Conservation (phyloP, 1,140 invertebrate genomes). For the Brachionus manjavacas region DNA sequence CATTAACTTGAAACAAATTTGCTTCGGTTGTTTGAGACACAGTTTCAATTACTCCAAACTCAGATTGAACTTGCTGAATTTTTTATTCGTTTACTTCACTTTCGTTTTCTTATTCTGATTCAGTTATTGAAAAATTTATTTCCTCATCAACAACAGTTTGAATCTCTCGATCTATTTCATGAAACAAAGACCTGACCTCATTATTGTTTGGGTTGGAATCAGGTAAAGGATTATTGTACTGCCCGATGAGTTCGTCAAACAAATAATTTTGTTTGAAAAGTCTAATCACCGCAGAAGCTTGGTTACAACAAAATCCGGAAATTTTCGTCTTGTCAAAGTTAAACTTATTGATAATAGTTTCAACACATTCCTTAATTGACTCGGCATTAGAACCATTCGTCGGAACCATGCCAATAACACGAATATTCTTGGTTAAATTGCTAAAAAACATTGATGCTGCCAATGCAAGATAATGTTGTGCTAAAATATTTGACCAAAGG, state of each 20-base stretch:
- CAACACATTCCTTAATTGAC: background rate
- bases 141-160: background rate
- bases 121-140: background rate
- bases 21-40: too few relatives aligned
- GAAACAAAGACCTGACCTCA: background rate
- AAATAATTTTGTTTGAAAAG: background rate
- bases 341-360: background rate
- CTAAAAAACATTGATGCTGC: constrained; percentile 18
- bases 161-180: background rate
- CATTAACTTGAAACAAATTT: too few relatives aligned
- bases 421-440: background rate
- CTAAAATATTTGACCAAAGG: constrained; percentile 5
- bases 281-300: background rate
- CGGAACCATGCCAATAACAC: background rate
- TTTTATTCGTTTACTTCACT: too few relatives aligned
- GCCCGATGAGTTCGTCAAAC: background rate
- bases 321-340: background rate
- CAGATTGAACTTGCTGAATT: too few relatives aligned
- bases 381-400: background rate
- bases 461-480: background rate
- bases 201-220: background rate
- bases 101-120: too few relatives aligned
- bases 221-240: background rate
- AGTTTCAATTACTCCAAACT: too few relatives aligned
- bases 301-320: background rate